Evolutionary conservation across 2,113 vertebrate species (phyloP).

Genomic region (Odocoileus virginianus): DNA sequence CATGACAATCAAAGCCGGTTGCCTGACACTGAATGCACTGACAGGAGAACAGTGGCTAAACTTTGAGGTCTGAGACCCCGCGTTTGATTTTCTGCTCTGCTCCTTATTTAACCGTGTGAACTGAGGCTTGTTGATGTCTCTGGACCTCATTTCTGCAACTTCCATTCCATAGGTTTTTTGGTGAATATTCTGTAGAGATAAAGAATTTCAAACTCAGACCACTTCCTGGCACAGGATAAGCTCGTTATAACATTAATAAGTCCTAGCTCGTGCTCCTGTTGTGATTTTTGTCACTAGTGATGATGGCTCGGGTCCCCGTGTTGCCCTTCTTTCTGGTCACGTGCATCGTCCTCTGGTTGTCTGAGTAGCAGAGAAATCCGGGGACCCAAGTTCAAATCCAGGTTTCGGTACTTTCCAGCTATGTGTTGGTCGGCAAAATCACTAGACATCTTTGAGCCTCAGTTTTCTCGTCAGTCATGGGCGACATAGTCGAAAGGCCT

Average conservation of each 20-base stretch:
- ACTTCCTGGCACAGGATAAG: not conserved
- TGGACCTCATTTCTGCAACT: not conserved
- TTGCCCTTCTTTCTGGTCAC: not conserved
- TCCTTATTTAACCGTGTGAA: not conserved
- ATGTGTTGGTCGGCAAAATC: not conserved
- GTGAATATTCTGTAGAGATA: not conserved
- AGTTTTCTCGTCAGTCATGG: not conserved
- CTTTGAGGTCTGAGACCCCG: fast-evolving
- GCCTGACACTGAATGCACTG: fast-evolving
- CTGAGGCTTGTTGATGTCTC: not conserved
- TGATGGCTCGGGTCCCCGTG: not conserved
- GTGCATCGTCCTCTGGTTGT: not conserved
- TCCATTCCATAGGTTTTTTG: not conserved
- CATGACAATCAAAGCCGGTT: not conserved
- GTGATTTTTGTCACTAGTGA: not conserved
- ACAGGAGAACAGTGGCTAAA: fast-evolving
- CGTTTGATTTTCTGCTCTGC: not conserved
- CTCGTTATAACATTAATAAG: not conserved
- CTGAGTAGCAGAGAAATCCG: not conserved
- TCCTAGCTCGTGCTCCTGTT: not conserved
- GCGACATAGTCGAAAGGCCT: not conserved
- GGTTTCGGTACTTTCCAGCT: not conserved
- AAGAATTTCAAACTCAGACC: not conserved
- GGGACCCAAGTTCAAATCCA: not conserved
- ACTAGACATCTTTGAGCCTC: not conserved